These are phyloP conservation scores for Fabriciana adippe DNA, from an alignment of 2,888 invertebrate species.

Conservation along the genomic window DNA sequence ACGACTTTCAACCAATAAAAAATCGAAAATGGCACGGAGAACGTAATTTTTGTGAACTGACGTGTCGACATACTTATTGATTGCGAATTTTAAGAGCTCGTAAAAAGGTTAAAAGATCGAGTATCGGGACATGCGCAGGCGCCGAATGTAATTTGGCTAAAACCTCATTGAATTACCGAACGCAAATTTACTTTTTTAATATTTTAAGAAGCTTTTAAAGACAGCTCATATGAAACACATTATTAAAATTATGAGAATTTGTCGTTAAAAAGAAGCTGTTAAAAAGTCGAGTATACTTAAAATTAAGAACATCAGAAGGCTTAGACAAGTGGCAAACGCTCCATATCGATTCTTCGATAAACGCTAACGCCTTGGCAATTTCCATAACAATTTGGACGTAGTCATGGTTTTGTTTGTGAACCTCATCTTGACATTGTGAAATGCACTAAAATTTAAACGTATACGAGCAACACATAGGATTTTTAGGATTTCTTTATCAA, in stretches of 20 bases:
- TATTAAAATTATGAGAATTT: slow-evolving; percentile 23
- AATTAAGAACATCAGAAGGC: slow-evolving; percentile 1
- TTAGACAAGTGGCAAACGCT: no score
- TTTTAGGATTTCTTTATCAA: no score
- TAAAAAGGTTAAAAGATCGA: slow-evolving; percentile 35
- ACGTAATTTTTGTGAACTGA: not conserved
- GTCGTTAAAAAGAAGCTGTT: slow-evolving; percentile 15
- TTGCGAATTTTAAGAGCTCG: slow-evolving; percentile 14
- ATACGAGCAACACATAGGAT: no score
- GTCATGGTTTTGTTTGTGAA: no score
- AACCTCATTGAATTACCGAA: slow-evolving; percentile 37
- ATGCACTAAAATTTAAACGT: no score
- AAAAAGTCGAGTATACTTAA: not conserved
- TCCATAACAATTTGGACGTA: no score
- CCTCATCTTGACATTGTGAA: no score
- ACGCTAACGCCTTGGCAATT: no score
- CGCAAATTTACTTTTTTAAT: slow-evolving; percentile 16
- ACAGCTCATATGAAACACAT: slow-evolving; percentile 5
- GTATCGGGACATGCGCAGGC: slow-evolving; percentile 36
- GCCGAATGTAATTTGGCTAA: slow-evolving; percentile 38
- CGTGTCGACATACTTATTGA: slow-evolving; percentile 9
- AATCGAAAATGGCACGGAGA: not conserved
- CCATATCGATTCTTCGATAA: no score
- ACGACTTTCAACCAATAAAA: slow-evolving; percentile 11
- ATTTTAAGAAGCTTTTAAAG: slow-evolving; percentile 21